Evolutionary conservation across 1,140 invertebrate species (phyloP), one percentile per base, ranked within the genome.

Genomic region (Drosophila mauritiana): DNA sequence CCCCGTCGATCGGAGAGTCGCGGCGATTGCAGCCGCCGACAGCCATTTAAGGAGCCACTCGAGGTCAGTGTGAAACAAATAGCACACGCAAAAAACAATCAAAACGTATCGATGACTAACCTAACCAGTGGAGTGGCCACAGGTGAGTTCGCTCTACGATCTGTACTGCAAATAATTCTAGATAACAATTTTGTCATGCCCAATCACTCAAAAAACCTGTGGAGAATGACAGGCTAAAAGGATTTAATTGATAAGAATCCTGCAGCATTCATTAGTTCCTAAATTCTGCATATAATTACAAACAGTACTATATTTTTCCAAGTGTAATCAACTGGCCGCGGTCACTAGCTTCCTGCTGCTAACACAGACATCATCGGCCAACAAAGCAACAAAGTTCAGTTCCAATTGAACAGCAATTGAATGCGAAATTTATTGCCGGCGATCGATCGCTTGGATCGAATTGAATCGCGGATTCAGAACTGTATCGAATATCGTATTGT

Each of bases 371-470:
- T 88, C 80, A 89, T 61, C 67, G 45, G 53, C 65, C 80, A 80
- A 77, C 80, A 80, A 84, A 34, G 84, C 75, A 73, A 82, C 64
- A 68, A 68, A 68, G 64, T 52, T 68, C 64, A 65, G 20, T 43
- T 68, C 59, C 62, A 62, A 64, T 62, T 36, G 62, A 64, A 42
- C 62, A 82, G 79, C 85, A 88, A 86, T 88, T 89, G 75, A 89
- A 89, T 73, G 52, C 42, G 75, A 88, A 89, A 88, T 88, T 89
- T 89, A 88, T 88, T 83, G 76, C 84, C 70, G 69, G 65, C 48
- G 43, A 53, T 69, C 37, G 65, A n/a, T 49, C 39, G 69, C 34
- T 34, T 39, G 52, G 45, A 51, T 40, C 54, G 53, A 73, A 79
- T 57, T 65, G 76, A 58, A 81, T 49, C 53, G 54, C 49, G 40